Evolutionary conservation across 2,888 invertebrate species (phyloP), one percentile per base, ranked within the genome.

Genomic region (Hydrotaea diabolus): DNA sequence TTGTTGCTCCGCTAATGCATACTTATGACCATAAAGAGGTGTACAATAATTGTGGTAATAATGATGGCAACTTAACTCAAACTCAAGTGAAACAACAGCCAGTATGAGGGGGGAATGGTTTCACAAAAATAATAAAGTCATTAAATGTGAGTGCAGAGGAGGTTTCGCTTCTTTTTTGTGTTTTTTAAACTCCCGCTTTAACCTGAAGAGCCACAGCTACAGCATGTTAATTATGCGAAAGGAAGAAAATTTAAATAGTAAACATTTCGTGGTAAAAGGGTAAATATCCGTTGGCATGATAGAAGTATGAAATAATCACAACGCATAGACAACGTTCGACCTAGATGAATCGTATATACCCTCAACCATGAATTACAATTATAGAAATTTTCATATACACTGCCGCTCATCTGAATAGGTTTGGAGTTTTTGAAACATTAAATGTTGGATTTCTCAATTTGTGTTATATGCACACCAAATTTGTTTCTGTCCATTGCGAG

Each of bases 81-180:
- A 36, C 36, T 19, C 26, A 36, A 21, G 23, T 39, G 21, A 64
- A 55, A 49, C 59, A 55, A 49, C 59, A 21, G 57, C 19, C 23
- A 17, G 0, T 26, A 57, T 36, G 23, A 39, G 11, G 1, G 43
- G 15, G 21, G 19, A 76, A 66, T 36, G 36, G 66, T 43, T 72
- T 76, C 46, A 66, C 17, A 43, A 39, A 31, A 66, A 64, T 72
- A 78, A 78, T 73, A 81, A 76, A 81, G 66, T 59, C 78, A 76
- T 85, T 85, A 85, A 77, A 73, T 62, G 21, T 46, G 66, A 64
- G 66, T 23, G 21, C 21, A 23, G 49, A 62, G n/a, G 17, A 82
- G 79, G 43, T 74, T 49, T 26, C 9, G 8, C 15, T 31, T 59
- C 13, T 26, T 59, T 26, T 59, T 59, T 15, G 17, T 31, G n/a